These are phyloP conservation scores for Lamellibrachia columna DNA, from an alignment of 2,888 invertebrate genomes.

Conservation along the genomic window DNA sequence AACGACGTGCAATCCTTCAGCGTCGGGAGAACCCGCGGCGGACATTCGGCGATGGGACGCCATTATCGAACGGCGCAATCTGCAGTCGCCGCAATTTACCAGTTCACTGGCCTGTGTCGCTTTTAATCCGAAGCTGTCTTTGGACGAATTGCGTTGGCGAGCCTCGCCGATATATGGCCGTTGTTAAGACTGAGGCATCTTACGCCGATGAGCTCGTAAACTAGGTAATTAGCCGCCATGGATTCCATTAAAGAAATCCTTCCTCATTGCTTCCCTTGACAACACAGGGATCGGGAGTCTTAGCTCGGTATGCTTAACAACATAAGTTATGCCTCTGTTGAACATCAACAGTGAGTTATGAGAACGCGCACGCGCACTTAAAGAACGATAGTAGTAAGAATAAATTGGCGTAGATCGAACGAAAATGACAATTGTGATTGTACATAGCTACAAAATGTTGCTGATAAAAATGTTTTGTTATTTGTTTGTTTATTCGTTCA, in stretches of 20 bases:
- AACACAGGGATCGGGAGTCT: background rate
- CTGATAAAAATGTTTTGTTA: background rate
- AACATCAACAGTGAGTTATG: background rate
- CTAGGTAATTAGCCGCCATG: constrained; percentile 1
- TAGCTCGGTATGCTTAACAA: background rate
- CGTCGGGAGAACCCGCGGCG: background rate
- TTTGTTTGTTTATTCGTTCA: background rate
- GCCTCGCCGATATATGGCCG: background rate
- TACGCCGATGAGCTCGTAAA: background rate
- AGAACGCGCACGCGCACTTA: background rate
- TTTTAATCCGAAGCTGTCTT: constrained; percentile 9
- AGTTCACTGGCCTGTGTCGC: constrained; percentile 16
- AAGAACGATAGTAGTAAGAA: background rate
- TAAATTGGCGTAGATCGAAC: background rate
- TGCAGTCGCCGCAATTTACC: background rate
- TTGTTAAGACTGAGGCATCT: background rate
- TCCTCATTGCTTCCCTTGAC: background rate
- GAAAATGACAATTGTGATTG: background rate
- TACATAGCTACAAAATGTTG: background rate
- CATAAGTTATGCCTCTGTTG: background rate
- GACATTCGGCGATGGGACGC: background rate
- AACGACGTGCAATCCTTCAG: background rate
- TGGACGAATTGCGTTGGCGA: background rate
- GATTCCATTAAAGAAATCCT: background rate
- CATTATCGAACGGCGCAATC: background rate